Evolutionary conservation across 1,140 invertebrate genomes (phyloP).

Genomic region (Megalonaias nervosa): DNA sequence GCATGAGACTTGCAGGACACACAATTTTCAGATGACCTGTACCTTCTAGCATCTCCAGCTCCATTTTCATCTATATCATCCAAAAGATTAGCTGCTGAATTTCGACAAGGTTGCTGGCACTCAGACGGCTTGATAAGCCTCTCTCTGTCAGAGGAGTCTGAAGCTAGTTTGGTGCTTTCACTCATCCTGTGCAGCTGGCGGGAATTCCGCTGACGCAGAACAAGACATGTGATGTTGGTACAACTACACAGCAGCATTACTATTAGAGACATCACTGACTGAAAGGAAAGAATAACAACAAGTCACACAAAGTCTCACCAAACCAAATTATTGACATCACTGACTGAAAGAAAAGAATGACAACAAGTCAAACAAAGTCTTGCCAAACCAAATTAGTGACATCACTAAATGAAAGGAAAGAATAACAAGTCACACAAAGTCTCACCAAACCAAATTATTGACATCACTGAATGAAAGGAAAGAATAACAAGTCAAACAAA

Average conservation of each 20-base stretch:
- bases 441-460: too few relatives aligned
- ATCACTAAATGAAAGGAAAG: not conserved
- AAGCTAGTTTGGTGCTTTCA: not conserved
- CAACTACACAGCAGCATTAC: conserved; percentile 46
- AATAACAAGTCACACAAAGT: too few relatives aligned
- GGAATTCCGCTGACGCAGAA: conserved; percentile 82
- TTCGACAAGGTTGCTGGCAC: too few relatives aligned
- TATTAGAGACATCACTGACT: conserved; percentile 53
- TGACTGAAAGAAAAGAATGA: conserved; percentile 72
- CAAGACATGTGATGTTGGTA: conserved; percentile 79
- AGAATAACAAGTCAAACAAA: too few relatives aligned
- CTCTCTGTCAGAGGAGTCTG: too few relatives aligned
- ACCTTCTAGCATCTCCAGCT: conserved; percentile 1
- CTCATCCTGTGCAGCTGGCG: conserved; percentile 8
- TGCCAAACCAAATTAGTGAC: too few relatives aligned
- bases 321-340: conserved; percentile 41
- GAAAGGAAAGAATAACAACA: conserved; percentile 72
- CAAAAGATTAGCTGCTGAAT: too few relatives aligned
- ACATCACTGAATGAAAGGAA: not conserved
- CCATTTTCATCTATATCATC: too few relatives aligned
- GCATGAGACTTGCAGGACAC: too few relatives aligned
- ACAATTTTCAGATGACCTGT: not conserved
- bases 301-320: too few relatives aligned
- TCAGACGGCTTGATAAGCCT: too few relatives aligned
- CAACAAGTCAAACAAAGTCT: too few relatives aligned